A percentile compares a stretch with the other conserved stretches of the same genome.
Evolutionary conservation across 2,888 invertebrate genomes (phyloP).

Genomic region (Pheosia tremula): DNA sequence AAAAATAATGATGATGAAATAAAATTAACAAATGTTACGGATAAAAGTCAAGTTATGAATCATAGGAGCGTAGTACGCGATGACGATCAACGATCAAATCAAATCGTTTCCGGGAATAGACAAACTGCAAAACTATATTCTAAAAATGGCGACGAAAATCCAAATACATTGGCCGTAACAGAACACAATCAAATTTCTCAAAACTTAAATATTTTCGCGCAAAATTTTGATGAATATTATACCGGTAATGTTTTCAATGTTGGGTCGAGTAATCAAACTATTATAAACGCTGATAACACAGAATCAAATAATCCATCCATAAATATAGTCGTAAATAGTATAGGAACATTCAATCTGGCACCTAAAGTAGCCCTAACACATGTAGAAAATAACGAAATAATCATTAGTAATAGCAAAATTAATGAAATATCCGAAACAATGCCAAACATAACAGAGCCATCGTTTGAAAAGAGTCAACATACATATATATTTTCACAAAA

Average conservation of each 20-base stretch:
- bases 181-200: neutral
- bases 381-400: neutral
- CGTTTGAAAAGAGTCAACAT: constrained; percentile 9
- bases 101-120: neutral
- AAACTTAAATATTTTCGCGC: neutral
- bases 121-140: neutral
- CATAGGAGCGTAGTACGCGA: neutral
- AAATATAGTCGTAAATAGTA: neutral
- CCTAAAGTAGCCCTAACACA: too few relatives aligned
- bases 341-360: neutral
- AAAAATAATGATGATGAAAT: neutral
- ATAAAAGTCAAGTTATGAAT: too few relatives aligned
- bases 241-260: neutral
- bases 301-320: neutral
- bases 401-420: neutral
- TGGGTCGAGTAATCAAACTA: neutral
- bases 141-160: neutral
- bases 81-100: neutral
- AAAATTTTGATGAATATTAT: neutral
- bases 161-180: neutral
- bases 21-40: neutral
- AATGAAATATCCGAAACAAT: neutral
- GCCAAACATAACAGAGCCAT: neutral
- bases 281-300: neutral
- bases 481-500: constrained; percentile 11